phyloP scores from a whole-genome alignment of 1,140 invertebrate genomes.

The Holcopasites calliopsidis region DNA sequence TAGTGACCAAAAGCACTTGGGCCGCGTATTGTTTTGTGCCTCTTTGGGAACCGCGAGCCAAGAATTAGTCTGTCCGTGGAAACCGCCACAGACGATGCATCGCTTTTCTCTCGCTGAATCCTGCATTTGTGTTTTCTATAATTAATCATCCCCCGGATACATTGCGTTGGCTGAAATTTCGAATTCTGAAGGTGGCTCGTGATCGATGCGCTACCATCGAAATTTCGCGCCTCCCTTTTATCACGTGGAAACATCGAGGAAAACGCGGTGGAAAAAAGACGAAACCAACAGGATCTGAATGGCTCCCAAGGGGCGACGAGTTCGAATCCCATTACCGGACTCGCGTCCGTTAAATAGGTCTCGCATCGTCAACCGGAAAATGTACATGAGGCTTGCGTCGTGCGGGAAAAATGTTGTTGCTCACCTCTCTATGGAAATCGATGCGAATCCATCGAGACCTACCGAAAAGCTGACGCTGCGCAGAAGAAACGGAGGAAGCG shows the following conservation, averaged over 20 bases:
- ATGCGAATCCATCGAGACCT: conserved; percentile 64
- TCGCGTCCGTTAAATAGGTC: conserved; percentile 81
- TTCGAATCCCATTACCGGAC: conserved; percentile 81
- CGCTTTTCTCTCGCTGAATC: conserved; percentile 36
- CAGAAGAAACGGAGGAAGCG: background rate
- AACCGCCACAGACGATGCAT: conserved; percentile 48
- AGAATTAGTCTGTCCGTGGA: conserved; percentile 64
- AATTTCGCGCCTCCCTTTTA: background rate
- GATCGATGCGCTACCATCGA: conserved; percentile 9
- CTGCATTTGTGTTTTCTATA: background rate
- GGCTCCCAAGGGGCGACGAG: conserved; percentile 75
- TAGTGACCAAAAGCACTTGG: conserved; percentile 58
- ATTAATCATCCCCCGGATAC: conserved; percentile 29
- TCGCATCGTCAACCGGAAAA: conserved; percentile 81
- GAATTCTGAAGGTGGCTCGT: background rate
- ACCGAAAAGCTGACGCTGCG: background rate
- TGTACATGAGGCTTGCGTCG: conserved; percentile 72
- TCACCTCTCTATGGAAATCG: conserved; percentile 75
- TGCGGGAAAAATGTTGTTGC: conserved; percentile 67
- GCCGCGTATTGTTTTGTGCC: conserved; percentile 71
- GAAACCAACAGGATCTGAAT: conserved; percentile 67
- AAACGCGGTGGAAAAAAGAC: conserved; percentile 57
- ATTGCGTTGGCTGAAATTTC: background rate
- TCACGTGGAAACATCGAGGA: conserved; percentile 1
- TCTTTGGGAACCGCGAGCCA: conserved; percentile 68